Base-by-base conservation (phyloP, 2,888 invertebrate species). In the Geophilus truncorum region DNA sequence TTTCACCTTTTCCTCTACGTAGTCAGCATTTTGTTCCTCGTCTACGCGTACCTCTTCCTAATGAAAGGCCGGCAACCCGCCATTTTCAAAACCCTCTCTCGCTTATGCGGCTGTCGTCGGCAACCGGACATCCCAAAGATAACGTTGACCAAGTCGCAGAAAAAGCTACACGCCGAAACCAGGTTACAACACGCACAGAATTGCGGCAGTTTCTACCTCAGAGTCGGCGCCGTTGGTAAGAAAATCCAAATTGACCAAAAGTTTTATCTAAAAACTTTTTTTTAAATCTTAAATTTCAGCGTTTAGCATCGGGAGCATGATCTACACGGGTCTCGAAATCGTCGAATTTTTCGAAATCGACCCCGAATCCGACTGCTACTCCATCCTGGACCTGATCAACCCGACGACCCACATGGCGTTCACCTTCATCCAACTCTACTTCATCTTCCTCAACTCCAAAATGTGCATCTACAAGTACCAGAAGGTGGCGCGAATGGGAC, bases 201-300 rank as follows among this genome's bases (percentile, higher is more conserved):
- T 36, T 81, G 81, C 32, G 82, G 82, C 15, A 82, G 82, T 75
- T 82, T 82, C 40, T 82, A 96, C 87, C 89, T 96, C 82, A 90
- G 96, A 84, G 94, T 96, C 93, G 96, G 96, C 23, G 96, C 96
- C 82, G 95, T 96, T 83, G 93, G 94, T 94, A 88, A 32, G 5
- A 18, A n/a, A n/a, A n/a, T n/a, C n/a, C n/a, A n/a, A n/a, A n/a
- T n/a, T 87, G 7, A 23, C 21, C 23, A 57, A 57, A 21, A 21
- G 5, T 2, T 40, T 7, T 40, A 40, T 15, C 40, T 5, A 40
- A 40, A 12, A 15, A 15, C 18, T 5, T 28, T 76, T 70, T 77
- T 30, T 77, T 28, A 15, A 2, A 12, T 45, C 12, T 23, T 79
- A n/a, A n/a, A n/a, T 81, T 36, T 21, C 70, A 88, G 87, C 84